phyloP scores from a whole-genome alignment of 2,888 invertebrate species.

The Heliconius cydno region DNA sequence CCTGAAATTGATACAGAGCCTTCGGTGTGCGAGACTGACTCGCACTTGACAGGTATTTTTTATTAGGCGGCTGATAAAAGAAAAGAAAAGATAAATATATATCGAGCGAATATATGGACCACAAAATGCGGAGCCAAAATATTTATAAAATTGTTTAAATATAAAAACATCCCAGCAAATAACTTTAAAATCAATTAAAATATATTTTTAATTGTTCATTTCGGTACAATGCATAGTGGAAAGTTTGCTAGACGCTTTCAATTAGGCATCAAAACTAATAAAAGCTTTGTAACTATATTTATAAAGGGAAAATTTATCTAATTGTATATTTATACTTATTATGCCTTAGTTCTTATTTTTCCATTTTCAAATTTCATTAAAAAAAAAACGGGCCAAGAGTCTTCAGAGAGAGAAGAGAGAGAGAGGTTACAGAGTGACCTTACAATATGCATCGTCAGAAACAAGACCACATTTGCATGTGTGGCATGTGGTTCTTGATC shows the following conservation, averaged over 20 bases:
- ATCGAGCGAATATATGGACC: neutral
- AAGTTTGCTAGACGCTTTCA: conserved; percentile 7
- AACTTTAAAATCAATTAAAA: conserved; percentile 6
- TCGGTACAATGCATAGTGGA: neutral
- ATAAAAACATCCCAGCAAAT: neutral
- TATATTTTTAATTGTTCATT: conserved; percentile 16
- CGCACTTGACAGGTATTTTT: too few relatives aligned
- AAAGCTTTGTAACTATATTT: neutral
- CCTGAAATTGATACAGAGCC: too few relatives aligned
- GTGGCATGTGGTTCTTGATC: neutral
- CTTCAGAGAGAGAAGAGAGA: too few relatives aligned
- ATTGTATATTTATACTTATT: neutral
- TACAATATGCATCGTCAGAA: neutral
- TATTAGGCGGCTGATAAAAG: neutral
- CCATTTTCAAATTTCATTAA: neutral
- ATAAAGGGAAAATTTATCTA: neutral
- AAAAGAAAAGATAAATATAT: too few relatives aligned
- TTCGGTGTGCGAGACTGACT: too few relatives aligned
- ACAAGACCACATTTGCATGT: neutral
- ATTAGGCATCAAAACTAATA: conserved; percentile 6
- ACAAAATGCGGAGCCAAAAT: too few relatives aligned
- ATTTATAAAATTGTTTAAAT: conserved; percentile 12
- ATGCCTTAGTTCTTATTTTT: neutral
- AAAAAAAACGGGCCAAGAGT: neutral
- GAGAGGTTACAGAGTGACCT: too few relatives aligned